Evolutionary conservation across 2,888 invertebrate species (phyloP).

Genomic region (Napeogenes inachia): DNA sequence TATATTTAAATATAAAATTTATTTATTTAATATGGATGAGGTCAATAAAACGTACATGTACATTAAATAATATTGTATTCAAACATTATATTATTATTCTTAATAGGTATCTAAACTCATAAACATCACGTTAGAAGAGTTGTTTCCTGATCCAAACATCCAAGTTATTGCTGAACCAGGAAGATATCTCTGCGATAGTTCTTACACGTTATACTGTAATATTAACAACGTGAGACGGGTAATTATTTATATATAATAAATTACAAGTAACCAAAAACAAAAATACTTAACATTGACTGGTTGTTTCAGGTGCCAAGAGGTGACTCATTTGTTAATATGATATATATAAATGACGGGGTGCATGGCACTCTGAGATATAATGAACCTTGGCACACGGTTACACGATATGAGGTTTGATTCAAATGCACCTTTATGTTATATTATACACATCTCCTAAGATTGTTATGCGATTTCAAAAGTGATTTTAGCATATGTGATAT

Average conservation of each 20-base stretch:
- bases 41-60: no score
- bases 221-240: constrained; percentile 40
- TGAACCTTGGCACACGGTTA: constrained; percentile 41
- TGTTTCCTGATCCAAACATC: constrained; percentile 42
- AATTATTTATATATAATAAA: constrained; percentile 17
- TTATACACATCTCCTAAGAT: no score
- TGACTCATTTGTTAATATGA: constrained; percentile 39
- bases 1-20: no score
- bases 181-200: constrained; percentile 41
- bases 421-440: no score
- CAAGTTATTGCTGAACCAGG: constrained; percentile 47
- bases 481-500: no score
- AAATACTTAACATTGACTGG: not conserved
- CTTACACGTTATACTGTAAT: constrained; percentile 40
- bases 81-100: not conserved
- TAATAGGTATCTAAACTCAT: constrained; percentile 38
- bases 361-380: constrained; percentile 40
- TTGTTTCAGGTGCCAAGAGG: constrained; percentile 37
- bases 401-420: constrained; percentile 38
- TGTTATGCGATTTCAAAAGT: no score
- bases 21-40: no score
- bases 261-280: not conserved
- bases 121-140: constrained; percentile 38
- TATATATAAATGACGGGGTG: constrained; percentile 44
- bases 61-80: not conserved